Evolutionary conservation across 1,140 invertebrate genomes (phyloP), one percentile per base, ranked within the genome.

Genomic region (Neocloeon triangulifer): DNA sequence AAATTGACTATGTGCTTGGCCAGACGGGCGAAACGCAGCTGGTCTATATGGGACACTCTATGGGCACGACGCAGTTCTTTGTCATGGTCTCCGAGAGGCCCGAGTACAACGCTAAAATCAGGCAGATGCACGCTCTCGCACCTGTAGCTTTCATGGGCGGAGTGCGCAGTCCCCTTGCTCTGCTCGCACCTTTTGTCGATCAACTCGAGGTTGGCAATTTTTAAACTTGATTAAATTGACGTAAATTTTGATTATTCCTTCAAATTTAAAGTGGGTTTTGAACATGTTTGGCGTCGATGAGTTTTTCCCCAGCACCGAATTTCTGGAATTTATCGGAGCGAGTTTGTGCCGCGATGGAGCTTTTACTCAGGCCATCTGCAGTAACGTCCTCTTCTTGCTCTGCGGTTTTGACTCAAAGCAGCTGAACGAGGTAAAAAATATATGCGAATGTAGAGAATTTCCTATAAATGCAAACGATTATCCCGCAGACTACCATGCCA

Each of bases 131-230:
- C 32, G 69, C 68, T 1, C 47, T 78, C 33, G 71, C 63, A 2
- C 74, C 73, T 12, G 65, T 73, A 1, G 64, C 63, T 4, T 69
- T 59, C 34, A 58, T 74, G 35, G 53, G 51, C 10, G 43, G 73
- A 55, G 62, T 59, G 33, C 47, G 43, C 29, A 47, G 45, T 20
- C 48, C 49, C 2, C 33, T 59, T 5, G 39, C 36, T 19, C 40
- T 43, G n/a, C 26, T 61, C 8, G 44, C 51, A 25, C 51, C 51
- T 1, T 47, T 53, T 17, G 39, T 42, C 6, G 27, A 38, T 19
- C 39, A 49, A 5, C 12, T 53, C 3, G 37, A 40, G 26, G 41
- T 38, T 25, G 8, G 19, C 26, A 4, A n/a, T n/a, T n/a, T n/a
- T n/a, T n/a, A n/a, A n/a, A n/a, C n/a, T n/a, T n/a, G n/a, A n/a